Evolutionary conservation across 1,140 invertebrate genomes (phyloP), one percentile per base, ranked within the genome.

Genomic region (Brachionus asplanchnoidis): DNA sequence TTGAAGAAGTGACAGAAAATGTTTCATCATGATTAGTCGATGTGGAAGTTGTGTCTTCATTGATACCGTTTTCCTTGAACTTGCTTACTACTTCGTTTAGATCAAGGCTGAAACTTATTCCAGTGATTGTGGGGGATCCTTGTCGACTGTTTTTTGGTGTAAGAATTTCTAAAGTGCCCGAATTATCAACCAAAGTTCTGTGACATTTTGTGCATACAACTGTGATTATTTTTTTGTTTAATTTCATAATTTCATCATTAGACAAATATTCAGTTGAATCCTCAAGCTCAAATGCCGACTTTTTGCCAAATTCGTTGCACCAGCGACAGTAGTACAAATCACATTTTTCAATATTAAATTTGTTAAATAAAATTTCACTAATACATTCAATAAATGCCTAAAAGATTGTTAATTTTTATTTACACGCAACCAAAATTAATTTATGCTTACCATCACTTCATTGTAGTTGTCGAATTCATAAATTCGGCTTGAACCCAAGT

Each of bases 231-330:
- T 50, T 26, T 46, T 77, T 44, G 3, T 46, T 44, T 6, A 75
- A 42, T 36, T 46, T 40, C 8, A 42, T 9, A 42, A 73, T 20
- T 73, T 73, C 68, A 23, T 73, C 68, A 42, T 73, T 73, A 11
- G 68, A 73, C 9, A 73, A 73, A 11, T 73, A 44, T 42, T 73
- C 68, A 9, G 12, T 77, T 46, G 73, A 77, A 9, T 77, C 73
- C 28, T 77, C 73, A 5, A 77, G 23, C 8, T 9, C 26, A 50
- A 50, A 77, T n/a, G 42, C 46, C 8, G 73, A 77, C n/a, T 77
- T 77, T 53, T 77, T 77, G n/a, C 23, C 44, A 77, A 77, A 77
- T 50, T 77, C 73, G 14, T 77, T 77, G 42, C 73, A 77, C 73
- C 73, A 77, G 11, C 12, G n/a, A 50, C 73, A 77, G 50, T 1